Percentiles rank a stretch among this genome's conserved stretches.
Evolutionary conservation across 64 coral and sea anemone species (phyloP).

Genomic region (Montipora foliosa): DNA sequence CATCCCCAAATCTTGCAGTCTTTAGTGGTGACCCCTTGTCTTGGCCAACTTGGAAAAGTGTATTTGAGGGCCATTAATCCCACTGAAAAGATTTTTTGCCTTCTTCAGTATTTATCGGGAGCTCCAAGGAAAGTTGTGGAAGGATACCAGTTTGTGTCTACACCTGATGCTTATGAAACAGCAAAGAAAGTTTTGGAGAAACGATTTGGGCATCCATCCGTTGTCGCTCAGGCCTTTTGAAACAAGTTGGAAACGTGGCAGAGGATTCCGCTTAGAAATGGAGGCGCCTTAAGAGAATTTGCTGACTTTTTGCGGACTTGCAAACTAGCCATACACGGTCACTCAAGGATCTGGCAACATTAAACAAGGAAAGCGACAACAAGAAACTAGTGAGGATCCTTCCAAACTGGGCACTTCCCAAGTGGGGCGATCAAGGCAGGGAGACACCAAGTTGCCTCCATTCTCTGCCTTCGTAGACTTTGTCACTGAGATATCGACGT

Average conservation of each 20-base stretch:
- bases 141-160: constrained; percentile 55
- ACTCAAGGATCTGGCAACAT: constrained; percentile 21
- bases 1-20: constrained; percentile 26
- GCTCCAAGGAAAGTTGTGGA: constrained; percentile 50
- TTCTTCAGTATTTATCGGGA: constrained; percentile 52
- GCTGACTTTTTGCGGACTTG: constrained; percentile 6
- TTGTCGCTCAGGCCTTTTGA: constrained; percentile 39
- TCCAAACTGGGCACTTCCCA: constrained; percentile 28
- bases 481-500: constrained; percentile 13
- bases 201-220: constrained; percentile 52
- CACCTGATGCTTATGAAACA: constrained; percentile 38
- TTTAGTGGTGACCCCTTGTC: constrained; percentile 56
- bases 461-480: constrained; percentile 22
- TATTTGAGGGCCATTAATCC: constrained; percentile 24
- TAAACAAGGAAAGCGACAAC: constrained; percentile 46
- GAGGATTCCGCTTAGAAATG: constrained; percentile 13
- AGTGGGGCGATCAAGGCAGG: constrained; percentile 29
- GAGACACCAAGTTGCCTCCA: constrained; percentile 39
- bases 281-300: background rate
- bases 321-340: background rate
- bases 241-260: constrained; percentile 34
- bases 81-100: constrained; percentile 15
- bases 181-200: constrained; percentile 50
- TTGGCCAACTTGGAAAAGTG: constrained; percentile 42
- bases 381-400: constrained; percentile 28